Evolutionary conservation across 1,140 invertebrate species (phyloP).

Genomic region (Monomorium pharaonis): DNA sequence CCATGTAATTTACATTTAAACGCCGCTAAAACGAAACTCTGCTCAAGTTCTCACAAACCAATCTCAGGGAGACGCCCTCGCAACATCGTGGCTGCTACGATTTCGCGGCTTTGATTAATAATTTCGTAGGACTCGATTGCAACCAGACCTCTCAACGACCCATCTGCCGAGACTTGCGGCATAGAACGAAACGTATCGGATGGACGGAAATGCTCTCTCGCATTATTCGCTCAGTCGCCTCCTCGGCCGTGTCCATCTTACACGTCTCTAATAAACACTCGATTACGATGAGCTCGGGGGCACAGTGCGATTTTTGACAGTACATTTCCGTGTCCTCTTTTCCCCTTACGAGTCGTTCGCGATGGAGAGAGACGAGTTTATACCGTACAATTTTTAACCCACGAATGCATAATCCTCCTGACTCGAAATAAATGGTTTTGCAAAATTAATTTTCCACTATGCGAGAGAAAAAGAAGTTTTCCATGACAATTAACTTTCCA

Average conservation of each 20-base stretch:
- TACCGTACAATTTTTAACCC: not conserved
- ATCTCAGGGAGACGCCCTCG: constrained; percentile 6
- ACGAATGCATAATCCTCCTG: not conserved
- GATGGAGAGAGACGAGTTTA: not conserved
- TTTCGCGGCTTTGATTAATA: not conserved
- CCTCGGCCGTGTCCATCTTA: constrained; percentile 20
- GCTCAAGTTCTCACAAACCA: not conserved
- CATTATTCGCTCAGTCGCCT: not conserved
- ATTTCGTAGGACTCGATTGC: not conserved
- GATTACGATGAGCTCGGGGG: constrained; percentile 23
- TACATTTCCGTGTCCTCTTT: not conserved
- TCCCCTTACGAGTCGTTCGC: not conserved
- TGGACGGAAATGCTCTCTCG: constrained; percentile 46
- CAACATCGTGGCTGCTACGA: not conserved
- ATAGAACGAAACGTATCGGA: constrained; percentile 38
- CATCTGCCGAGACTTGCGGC: not conserved
- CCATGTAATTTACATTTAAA: not conserved
- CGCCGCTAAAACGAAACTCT: not conserved
- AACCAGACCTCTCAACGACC: not conserved
- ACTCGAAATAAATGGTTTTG: not conserved
- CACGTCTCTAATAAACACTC: constrained; percentile 18
- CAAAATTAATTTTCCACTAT: not conserved
- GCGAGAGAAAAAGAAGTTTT: not conserved
- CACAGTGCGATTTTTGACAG: constrained; percentile 1
- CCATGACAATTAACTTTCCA: not conserved